Evolutionary conservation across 2,113 vertebrate species (phyloP), one percentile per base, ranked within the genome.

Genomic region (Myiozetetes cayanensis): DNA sequence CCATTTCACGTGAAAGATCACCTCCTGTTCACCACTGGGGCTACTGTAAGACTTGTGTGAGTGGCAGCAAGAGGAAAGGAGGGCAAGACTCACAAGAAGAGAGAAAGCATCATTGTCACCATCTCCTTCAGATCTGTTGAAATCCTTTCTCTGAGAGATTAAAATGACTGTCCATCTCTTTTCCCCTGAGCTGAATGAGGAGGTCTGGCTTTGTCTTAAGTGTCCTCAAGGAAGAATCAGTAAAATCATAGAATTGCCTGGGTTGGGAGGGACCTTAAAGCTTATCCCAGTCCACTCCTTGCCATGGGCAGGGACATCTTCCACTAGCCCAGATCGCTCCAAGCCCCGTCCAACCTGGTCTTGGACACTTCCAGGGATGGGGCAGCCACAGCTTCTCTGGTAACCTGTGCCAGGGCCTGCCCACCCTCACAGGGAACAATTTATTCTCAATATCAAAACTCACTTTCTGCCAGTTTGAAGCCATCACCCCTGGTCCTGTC

Each of bases 401-500:
- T 3, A 74, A 0, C 2, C 59, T 23, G 4, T 53, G 5, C 52
- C 70, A 89, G 52, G 4, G 8, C 13, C 37, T 75, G 0, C 0
- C 20, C 46, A n/a, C 8, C 8, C 39, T 61, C 10, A 0, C 28
- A 87, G 66, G 10, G 2, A 39, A 0, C 0, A 39, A 41, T 62
- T 83, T 3, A 47, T 47, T 3, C 46, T 30, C 10, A 41, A 23
- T 1, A 53, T 31, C 55, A 2, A 41, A 6, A 2, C 11, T 25
- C 22, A 0, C 24, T 2, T 24, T 14, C 9, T 28, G 8, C 3
- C 70, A 30, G 12, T 59, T 39, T 2, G 61, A n/a, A 74, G 12
- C 39, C 61, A 53, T 53, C 53, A 30, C n/a, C 30, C 12, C 2
- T 10, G 35, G 62, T 14, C 2, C 71, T 47, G 11, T 7, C 41